These are phyloP conservation scores for Brachymystax lenok DNA, from an alignment of 2,797 vertebrate genomes.

Conservation along the genomic window DNA sequence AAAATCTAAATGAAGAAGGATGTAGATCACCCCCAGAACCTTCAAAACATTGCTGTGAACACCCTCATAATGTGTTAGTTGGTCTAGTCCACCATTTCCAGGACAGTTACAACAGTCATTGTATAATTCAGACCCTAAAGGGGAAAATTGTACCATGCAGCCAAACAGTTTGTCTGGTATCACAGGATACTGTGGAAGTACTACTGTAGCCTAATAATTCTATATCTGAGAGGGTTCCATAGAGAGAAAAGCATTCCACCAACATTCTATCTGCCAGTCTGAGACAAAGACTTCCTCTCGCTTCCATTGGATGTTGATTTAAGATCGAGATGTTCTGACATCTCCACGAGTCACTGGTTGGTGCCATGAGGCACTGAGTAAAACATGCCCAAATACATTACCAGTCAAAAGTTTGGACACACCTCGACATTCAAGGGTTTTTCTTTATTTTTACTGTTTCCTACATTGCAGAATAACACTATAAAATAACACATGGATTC, in stretches of 20 bases:
- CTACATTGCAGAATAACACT: too few relatives aligned
- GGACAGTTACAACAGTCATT: not conserved
- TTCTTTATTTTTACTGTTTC: too few relatives aligned
- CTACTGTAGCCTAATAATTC: not conserved
- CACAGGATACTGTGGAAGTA: not conserved
- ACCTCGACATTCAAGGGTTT: too few relatives aligned
- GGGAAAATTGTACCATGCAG: conserved; percentile 7
- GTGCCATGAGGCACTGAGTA: conserved; percentile 8
- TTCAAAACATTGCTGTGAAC: not conserved
- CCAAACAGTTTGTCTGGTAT: not conserved
- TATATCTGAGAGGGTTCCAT: conserved; percentile 14
- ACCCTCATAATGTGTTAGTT: not conserved
- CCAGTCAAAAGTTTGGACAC: too few relatives aligned
- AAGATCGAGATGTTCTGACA: conserved; percentile 22
- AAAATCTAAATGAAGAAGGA: not conserved
- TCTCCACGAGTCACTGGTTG: not conserved
- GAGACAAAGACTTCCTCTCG: not conserved
- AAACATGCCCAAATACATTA: not conserved
- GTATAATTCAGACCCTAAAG: not conserved
- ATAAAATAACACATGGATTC: too few relatives aligned
- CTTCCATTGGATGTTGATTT: conserved; percentile 22
- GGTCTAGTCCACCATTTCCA: not conserved
- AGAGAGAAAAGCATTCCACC: conserved; percentile 21
- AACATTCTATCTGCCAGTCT: not conserved
- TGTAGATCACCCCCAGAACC: not conserved